Conservation (phyloP, 2,888 invertebrate genomes). For the Ennomos erosarius region DNA sequence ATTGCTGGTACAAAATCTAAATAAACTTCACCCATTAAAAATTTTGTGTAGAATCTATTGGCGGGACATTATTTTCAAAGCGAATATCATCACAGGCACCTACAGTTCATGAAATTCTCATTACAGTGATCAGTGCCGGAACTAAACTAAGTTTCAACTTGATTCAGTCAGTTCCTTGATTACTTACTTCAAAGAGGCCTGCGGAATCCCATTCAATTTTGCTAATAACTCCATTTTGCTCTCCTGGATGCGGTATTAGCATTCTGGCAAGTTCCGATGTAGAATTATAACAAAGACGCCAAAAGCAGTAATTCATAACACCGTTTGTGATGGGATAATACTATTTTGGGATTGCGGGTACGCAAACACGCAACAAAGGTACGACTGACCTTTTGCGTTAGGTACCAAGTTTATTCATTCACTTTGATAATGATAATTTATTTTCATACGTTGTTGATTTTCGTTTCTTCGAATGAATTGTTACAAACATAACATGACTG, state of each 20-base stretch:
- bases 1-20: no score
- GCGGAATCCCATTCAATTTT: constrained; percentile 27
- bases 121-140: constrained; percentile 16
- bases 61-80: background rate
- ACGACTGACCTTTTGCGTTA: no score
- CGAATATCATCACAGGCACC: constrained; percentile 11
- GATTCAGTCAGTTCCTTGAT: constrained; percentile 24
- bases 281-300: constrained; percentile 12
- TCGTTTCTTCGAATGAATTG: no score
- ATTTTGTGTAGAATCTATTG: no score
- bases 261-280: constrained; percentile 11
- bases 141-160: constrained; percentile 19
- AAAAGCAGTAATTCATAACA: background rate
- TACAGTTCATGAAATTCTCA: constrained; percentile 17
- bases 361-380: no score
- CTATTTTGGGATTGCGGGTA: background rate
- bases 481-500: no score
- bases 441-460: no score
- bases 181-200: constrained; percentile 27
- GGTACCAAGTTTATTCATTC: no score
- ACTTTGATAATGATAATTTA: no score
- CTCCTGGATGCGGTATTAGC: constrained; percentile 7
- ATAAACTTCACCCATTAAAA: no score
- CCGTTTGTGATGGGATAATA: background rate
- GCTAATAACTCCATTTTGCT: constrained; percentile 24